Evolutionary conservation across 2,888 invertebrate genomes (phyloP).

Genomic region (Plebejus anna): DNA sequence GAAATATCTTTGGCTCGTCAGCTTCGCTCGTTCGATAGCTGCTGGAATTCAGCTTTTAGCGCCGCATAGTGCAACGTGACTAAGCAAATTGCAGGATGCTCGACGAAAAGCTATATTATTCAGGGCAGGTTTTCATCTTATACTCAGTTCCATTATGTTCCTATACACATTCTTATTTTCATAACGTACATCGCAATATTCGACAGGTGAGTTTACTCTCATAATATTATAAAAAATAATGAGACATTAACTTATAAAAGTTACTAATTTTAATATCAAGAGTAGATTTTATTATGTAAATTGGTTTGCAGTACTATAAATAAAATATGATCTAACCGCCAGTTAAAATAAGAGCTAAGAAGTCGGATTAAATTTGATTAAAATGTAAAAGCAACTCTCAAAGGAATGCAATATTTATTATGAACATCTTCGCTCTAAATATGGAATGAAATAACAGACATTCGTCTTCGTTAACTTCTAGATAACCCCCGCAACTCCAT

Average conservation of each 20-base stretch:
- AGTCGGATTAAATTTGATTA: constrained; percentile 15
- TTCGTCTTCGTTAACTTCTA: neutral
- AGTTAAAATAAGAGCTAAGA: constrained; percentile 11
- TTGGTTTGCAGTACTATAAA: neutral
- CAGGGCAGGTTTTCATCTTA: constrained; percentile 6
- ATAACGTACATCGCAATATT: neutral
- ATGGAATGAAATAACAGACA: neutral
- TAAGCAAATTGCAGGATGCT: neutral
- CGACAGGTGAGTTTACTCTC: neutral
- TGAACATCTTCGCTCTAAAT: constrained; percentile 13
- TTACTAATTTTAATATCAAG: neutral
- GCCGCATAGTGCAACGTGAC: constrained; percentile 12
- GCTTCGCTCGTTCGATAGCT: neutral
- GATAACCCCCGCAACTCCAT: too few relatives aligned
- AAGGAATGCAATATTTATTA: constrained; percentile 25
- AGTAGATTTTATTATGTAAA: neutral
- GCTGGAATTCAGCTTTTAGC: constrained; percentile 8
- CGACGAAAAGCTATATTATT: constrained; percentile 3
- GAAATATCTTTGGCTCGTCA: neutral
- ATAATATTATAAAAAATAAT: neutral
- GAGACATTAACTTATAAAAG: neutral
- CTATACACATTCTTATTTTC: neutral
- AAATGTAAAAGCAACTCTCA: constrained; percentile 7
- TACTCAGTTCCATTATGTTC: neutral
- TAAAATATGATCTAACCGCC: neutral